phyloP scores from a whole-genome alignment of 2,888 invertebrate genomes.

The Trichogramma dendrolimi region DNA sequence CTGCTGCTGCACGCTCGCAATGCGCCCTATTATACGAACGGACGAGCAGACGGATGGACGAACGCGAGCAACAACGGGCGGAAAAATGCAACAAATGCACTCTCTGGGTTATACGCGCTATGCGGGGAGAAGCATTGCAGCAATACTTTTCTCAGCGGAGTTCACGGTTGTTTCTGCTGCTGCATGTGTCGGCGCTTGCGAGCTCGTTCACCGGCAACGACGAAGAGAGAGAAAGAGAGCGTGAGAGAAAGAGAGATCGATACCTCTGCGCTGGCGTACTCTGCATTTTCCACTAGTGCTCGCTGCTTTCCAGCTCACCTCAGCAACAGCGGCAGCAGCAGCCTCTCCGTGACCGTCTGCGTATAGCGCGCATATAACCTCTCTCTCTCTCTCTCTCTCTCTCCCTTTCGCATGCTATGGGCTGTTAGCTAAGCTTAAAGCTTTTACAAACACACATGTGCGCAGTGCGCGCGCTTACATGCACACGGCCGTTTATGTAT shows the following conservation, averaged over 20 bases:
- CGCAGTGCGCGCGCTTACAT: too few species aligned
- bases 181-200: not conserved
- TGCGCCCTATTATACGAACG: too few species aligned
- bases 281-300: constrained; percentile 14
- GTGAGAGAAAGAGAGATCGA: constrained; percentile 20
- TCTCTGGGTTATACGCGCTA: too few species aligned
- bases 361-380: not conserved
- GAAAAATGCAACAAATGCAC: too few species aligned
- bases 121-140: too few species aligned
- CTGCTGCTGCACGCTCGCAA: too few species aligned
- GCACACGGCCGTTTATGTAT: too few species aligned
- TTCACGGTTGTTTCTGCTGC: not conserved
- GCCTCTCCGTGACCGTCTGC: too few species aligned
- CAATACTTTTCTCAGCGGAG: not conserved
- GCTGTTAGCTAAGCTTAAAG: too few species aligned
- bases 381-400: not conserved
- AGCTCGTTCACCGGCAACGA: not conserved
- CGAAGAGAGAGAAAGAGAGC: not conserved
- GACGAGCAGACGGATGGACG: too few species aligned
- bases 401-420: not conserved
- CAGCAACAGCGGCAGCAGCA: not conserved
- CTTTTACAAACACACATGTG: too few species aligned
- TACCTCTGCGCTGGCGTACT: constrained; percentile 28
- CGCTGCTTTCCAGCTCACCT: not conserved
- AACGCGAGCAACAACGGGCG: too few species aligned